A percentile compares a stretch with the other conserved stretches of the same genome.
Evolutionary conservation across 2,113 vertebrate species (phyloP).

Genomic region (Petrocephalus microphthalmus): DNA sequence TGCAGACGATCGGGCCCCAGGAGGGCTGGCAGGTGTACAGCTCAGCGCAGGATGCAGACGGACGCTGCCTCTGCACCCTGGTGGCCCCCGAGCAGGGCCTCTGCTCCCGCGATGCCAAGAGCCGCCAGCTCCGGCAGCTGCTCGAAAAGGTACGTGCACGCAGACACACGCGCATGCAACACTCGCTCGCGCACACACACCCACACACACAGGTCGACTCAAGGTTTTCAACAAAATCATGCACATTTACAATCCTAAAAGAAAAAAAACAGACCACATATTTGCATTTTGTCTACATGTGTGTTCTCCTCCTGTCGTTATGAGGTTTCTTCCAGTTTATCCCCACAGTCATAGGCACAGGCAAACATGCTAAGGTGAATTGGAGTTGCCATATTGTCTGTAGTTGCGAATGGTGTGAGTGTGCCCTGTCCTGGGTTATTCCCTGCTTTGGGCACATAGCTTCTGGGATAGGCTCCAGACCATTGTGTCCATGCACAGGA

Average conservation of each 20-base stretch:
- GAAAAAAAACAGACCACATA: not conserved
- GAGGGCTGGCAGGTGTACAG: conserved; percentile 97
- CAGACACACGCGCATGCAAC: not conserved
- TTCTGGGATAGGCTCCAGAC: not conserved
- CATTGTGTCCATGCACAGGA: not conserved
- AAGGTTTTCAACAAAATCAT: not conserved
- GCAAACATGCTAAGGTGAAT: not conserved
- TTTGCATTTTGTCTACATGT: not conserved
- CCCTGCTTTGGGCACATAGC: not conserved
- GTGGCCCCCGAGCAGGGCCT: conserved; percentile 85
- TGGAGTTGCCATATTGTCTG: not conserved
- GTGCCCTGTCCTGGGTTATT: not conserved
- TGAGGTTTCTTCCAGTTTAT: too few species aligned
- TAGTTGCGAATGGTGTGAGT: not conserved
- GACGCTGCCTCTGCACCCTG: conserved; percentile 88
- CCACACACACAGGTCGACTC: not conserved
- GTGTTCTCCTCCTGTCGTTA: too few species aligned
- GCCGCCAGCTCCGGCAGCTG: conserved; percentile 78
- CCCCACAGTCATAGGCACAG: not conserved
- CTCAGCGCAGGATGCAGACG: conserved; percentile 87
- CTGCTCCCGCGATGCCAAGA: conserved; percentile 87
- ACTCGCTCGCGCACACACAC: not conserved
- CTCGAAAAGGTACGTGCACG: conserved; percentile 74
- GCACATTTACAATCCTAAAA: not conserved
- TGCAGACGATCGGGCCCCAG: conserved; percentile 62